Conservation (phyloP, 2,888 invertebrate genomes). For the Diarsia dahlii region DNA sequence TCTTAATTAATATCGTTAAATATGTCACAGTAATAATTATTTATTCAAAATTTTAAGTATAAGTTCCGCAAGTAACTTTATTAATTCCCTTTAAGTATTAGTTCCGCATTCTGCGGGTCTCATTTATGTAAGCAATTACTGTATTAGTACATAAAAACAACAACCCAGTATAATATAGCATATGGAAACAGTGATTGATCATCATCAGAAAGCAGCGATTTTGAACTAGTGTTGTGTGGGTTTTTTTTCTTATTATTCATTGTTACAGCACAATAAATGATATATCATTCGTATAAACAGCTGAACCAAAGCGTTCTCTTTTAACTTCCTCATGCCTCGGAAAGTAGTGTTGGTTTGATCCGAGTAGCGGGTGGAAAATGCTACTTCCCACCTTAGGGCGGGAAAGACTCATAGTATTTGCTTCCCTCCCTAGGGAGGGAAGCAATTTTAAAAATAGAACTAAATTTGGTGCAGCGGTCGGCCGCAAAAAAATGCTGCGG, state of each 20-base stretch:
- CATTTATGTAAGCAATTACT: no score
- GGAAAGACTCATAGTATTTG: no score
- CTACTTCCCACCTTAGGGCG: no score
- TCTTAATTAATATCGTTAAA: neutral
- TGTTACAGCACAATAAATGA: neutral
- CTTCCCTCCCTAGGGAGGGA: no score
- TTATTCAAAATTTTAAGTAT: neutral
- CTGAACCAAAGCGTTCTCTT: neutral
- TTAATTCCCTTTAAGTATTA: slow-evolving; percentile 9
- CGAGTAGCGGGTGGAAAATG: no score
- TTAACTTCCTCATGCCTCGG: neutral
- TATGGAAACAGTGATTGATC: no score
- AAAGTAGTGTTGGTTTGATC: no score
- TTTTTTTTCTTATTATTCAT: slow-evolving; percentile 8
- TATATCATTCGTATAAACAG: slow-evolving; percentile 1
- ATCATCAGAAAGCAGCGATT: neutral
- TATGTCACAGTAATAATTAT: neutral
- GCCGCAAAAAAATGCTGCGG: no score
- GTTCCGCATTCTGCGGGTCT: slow-evolving; percentile 28
- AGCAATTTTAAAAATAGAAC: no score
- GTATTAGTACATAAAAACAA: no score
- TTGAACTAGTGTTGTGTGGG: neutral
- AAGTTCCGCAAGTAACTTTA: neutral
- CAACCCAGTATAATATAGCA: no score
- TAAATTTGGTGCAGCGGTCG: no score